Evolutionary conservation across 2,797 vertebrate species (phyloP), one percentile per base, ranked within the genome.

Genomic region (Helarctos malayanus): DNA sequence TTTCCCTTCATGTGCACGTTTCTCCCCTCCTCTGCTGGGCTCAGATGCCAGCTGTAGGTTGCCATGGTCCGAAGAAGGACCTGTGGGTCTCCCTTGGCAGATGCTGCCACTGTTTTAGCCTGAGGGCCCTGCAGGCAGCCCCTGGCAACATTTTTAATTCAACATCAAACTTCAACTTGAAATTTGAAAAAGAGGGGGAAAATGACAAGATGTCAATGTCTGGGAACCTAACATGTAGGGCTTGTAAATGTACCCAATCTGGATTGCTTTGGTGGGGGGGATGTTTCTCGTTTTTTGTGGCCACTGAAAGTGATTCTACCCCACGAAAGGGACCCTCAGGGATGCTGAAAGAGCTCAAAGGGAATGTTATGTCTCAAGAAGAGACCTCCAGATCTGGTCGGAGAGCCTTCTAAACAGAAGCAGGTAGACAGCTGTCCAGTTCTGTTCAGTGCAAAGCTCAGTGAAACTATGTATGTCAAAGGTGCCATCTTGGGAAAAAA

Each of bases 131-230:
- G 99, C 99, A 99, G 99, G 98, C 98, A 99, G 99, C 99, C 99
- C 92, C 98, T 98, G 99, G 99, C 99, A 99, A 99, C 98, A 98
- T 97, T 99, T 99, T 99, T 98, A 99, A 99, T 99, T 99, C 98
- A 98, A 98, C 99, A 98, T 99, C 98, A 98, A 94, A 94, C 98
- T 99, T 98, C 98, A 98, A 96, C 95, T 96, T 98, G 98, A 98
- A 98, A 98, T 96, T 91, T 97, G 94, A 98, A 98, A 97, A 98
- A 56, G 35, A 2, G 8, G 16, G 79, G 12, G 95, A 49, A 96
- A 97, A 97, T 98, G 98, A 98, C 98, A 98, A 98, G 98, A 98
- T 97, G 98, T 98, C 98, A 96, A 49, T 12, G 0, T 97, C 97
- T 98, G 75, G 0, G 84, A 97, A 98, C 84, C 25, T 0, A 98